Conservation (phyloP, 2,113 vertebrate species). For the Menidia beryllina region DNA sequence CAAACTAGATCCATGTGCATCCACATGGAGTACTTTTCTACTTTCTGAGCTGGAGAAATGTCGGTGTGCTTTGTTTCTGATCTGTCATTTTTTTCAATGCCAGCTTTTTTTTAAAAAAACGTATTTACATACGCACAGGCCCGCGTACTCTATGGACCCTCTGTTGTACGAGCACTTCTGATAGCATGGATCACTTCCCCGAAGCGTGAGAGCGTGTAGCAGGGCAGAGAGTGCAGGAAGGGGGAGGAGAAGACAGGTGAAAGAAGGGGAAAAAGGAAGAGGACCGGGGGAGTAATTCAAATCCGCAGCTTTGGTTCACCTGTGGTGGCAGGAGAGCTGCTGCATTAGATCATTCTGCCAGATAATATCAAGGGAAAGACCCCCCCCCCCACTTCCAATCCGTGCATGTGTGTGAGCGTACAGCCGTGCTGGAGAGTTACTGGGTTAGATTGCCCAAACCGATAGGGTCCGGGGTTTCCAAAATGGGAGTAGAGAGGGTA, state of each 20-base stretch:
- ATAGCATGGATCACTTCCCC: constrained; percentile 37
- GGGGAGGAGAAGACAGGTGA: constrained; percentile 8
- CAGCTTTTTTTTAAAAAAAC: constrained; percentile 1
- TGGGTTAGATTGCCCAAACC: constrained; percentile 71
- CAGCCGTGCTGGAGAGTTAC: constrained; percentile 61
- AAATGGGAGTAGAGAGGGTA: constrained; percentile 71
- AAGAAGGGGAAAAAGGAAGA: not conserved
- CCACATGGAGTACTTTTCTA: not conserved
- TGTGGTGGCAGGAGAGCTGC: constrained; percentile 59
- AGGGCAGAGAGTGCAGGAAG: constrained; percentile 20
- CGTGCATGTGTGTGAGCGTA: constrained; percentile 38
- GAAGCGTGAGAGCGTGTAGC: constrained; percentile 46
- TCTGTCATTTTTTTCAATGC: not conserved
- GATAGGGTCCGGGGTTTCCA: constrained; percentile 70
- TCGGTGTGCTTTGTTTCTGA: constrained; percentile 23
- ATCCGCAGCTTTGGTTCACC: constrained; percentile 71
- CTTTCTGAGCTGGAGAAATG: not conserved
- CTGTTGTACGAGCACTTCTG: constrained; percentile 38
- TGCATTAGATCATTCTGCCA: constrained; percentile 67
- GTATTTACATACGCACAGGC: constrained; percentile 20
- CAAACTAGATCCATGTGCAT: no score
- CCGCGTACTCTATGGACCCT: constrained; percentile 1
- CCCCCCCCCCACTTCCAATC: constrained; percentile 23
- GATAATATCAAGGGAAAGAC: constrained; percentile 53
- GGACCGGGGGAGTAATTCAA: constrained; percentile 62